Evolutionary conservation across 2,888 invertebrate genomes (phyloP).

Genomic region (Panzeria rudis): DNA sequence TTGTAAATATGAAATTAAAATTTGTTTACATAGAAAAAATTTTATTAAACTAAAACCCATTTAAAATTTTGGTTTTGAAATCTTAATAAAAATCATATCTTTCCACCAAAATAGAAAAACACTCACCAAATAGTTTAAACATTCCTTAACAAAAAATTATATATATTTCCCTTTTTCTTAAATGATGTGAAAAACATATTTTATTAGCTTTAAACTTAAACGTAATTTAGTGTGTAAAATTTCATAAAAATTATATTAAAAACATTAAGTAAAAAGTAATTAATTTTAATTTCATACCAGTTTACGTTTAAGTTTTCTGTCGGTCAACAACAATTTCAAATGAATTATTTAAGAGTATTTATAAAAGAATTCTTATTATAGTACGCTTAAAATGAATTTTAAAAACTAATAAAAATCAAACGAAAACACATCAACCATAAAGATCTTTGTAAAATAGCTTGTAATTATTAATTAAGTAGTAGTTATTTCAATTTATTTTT

Average conservation of each 20-base stretch:
- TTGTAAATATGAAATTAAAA: too few relatives aligned
- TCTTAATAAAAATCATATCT: not conserved
- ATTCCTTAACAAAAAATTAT: slow-evolving; percentile 46
- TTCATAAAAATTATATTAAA: slow-evolving; percentile 42
- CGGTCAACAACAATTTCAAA: slow-evolving; percentile 5
- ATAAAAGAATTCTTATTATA: slow-evolving; percentile 52
- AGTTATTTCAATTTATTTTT: slow-evolving; percentile 60
- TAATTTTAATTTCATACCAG: slow-evolving; percentile 56
- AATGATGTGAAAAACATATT: slow-evolving; percentile 15
- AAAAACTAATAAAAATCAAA: slow-evolving; percentile 31
- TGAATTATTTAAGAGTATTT: slow-evolving; percentile 64
- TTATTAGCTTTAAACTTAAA: slow-evolving; percentile 63
- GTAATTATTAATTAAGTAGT: slow-evolving; percentile 71
- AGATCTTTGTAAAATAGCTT: slow-evolving; percentile 75
- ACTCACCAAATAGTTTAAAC: slow-evolving; percentile 44
- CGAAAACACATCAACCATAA: slow-evolving; percentile 55
- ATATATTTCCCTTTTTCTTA: not conserved
- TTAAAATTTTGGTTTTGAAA: too few relatives aligned
- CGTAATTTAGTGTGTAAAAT: slow-evolving; percentile 63
- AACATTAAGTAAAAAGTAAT: slow-evolving; percentile 32
- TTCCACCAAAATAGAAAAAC: slow-evolving; percentile 3
- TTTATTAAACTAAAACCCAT: too few relatives aligned
- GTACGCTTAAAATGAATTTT: slow-evolving; percentile 50
- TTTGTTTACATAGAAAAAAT: too few relatives aligned
- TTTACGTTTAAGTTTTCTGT: slow-evolving; percentile 62